Conservation (phyloP, 2,113 vertebrate genomes). For the Tragelaphus strepsiceros region DNA sequence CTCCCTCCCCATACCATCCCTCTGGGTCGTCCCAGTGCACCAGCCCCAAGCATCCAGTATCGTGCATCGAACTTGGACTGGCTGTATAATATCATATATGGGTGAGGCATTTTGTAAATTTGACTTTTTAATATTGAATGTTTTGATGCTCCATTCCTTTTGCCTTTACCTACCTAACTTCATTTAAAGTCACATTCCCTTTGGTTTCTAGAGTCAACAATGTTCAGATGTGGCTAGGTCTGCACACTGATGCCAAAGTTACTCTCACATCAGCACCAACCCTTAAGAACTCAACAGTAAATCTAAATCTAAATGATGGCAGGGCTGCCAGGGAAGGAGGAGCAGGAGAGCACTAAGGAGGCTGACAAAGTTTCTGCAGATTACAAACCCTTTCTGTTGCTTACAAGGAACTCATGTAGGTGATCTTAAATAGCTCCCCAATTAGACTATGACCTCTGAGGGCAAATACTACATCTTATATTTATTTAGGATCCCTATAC, state of each 20-base stretch:
- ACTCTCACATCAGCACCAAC: not conserved
- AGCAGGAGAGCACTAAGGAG: not conserved
- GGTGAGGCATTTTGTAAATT: not conserved
- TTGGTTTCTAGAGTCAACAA: not conserved
- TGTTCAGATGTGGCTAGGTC: not conserved
- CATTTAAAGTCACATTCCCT: not conserved
- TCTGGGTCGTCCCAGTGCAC: no score
- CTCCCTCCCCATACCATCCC: no score
- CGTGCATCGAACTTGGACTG: no score
- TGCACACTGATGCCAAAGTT: not conserved
- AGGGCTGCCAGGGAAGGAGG: not conserved
- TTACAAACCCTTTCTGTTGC: not conserved
- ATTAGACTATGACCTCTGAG: not conserved
- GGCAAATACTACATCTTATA: not conserved
- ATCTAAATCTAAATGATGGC: not conserved
- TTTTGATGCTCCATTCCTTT: not conserved
- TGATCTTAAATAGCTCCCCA: not conserved
- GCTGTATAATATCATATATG: no score
- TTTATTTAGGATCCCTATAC: not conserved
- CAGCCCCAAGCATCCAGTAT: no score
- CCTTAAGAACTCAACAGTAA: not conserved
- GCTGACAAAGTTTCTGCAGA: not conserved
- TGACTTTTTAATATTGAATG: constrained; percentile 12
- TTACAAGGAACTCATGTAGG: not conserved
- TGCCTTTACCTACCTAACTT: not conserved